Percentiles rank a stretch among this genome's conserved stretches.
Evolutionary conservation across 2,888 invertebrate genomes (phyloP).

Genomic region (Drosophila borealis): DNA sequence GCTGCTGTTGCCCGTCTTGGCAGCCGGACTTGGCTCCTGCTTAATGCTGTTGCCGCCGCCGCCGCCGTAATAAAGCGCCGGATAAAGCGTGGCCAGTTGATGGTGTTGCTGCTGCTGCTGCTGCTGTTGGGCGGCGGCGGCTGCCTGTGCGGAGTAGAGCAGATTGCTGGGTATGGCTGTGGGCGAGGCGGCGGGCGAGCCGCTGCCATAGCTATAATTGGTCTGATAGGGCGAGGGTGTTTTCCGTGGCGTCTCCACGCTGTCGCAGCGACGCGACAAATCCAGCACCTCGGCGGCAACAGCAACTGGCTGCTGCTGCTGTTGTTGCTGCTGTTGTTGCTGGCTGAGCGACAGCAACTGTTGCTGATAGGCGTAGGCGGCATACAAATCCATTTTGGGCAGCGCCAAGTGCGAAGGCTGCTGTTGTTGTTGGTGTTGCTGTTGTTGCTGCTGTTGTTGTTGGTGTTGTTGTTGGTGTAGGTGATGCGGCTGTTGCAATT

Average conservation of each 20-base stretch:
- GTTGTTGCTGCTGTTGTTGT: constrained; percentile 54
- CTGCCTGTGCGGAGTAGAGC: constrained; percentile 52
- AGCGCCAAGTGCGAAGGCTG: constrained; percentile 54
- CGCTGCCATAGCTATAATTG: constrained; percentile 79
- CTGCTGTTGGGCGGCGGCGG: constrained; percentile 53
- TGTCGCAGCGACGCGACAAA: constrained; percentile 84
- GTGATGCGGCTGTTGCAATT: constrained; percentile 45
- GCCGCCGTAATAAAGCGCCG: constrained; percentile 66
- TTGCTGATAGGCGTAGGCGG: constrained; percentile 81
- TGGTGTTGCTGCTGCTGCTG: constrained; percentile 56
- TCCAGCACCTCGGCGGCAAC: constrained; percentile 81
- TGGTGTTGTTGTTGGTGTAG: constrained; percentile 51
- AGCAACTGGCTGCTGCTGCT: constrained; percentile 48
- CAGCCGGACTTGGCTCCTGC: constrained; percentile 56
- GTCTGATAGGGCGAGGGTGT: constrained; percentile 84
- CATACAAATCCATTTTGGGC: constrained; percentile 81
- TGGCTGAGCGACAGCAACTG: constrained; percentile 69
- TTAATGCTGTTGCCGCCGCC: constrained; percentile 62
- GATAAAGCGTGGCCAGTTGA: constrained; percentile 67
- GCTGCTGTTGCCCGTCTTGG: constrained; percentile 32
- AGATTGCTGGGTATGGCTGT: constrained; percentile 61
- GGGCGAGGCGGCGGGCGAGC: constrained; percentile 76
- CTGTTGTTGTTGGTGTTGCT: constrained; percentile 51
- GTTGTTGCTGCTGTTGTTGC: constrained; percentile 56
- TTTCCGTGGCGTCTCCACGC: constrained; percentile 80